These are phyloP conservation scores for Acanthis flammea DNA, from an alignment of 2,797 vertebrate species.

Conservation along the genomic window DNA sequence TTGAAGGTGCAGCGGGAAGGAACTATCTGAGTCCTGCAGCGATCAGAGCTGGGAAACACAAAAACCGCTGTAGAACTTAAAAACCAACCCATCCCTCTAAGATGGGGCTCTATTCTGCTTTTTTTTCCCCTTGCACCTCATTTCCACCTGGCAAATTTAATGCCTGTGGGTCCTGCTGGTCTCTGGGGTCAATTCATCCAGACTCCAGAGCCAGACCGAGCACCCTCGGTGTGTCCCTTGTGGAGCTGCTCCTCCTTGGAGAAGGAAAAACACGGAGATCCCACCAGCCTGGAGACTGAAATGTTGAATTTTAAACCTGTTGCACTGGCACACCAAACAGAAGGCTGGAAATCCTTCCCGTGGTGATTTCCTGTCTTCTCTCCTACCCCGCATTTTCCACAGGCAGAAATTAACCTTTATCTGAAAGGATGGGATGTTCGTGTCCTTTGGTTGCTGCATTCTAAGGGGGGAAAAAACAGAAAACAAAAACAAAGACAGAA, in stretches of 20 bases:
- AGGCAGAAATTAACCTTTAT: background rate
- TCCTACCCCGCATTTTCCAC: background rate
- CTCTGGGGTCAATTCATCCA: rapidly evolving
- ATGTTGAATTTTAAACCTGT: rapidly evolving
- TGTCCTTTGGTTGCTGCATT: rapidly evolving
- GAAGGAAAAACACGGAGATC: rapidly evolving
- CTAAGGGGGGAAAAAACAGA: no score
- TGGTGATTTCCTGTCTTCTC: no score
- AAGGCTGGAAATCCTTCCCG: background rate
- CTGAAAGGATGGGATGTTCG: no score
- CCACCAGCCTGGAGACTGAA: rapidly evolving
- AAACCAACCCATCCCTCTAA: background rate
- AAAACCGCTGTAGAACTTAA: background rate
- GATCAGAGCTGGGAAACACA: background rate
- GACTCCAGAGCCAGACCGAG: rapidly evolving
- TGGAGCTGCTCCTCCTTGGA: rapidly evolving
- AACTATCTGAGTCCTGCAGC: background rate
- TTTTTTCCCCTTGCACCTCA: background rate
- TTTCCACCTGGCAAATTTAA: background rate
- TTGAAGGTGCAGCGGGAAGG: background rate
- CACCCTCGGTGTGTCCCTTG: rapidly evolving
- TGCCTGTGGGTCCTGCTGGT: rapidly evolving
- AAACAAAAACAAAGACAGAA: background rate
- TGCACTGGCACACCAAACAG: rapidly evolving
- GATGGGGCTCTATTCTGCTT: background rate